Evolutionary conservation across 2,888 invertebrate species (phyloP), one percentile per base, ranked within the genome.

Genomic region (Philaethria dido): DNA sequence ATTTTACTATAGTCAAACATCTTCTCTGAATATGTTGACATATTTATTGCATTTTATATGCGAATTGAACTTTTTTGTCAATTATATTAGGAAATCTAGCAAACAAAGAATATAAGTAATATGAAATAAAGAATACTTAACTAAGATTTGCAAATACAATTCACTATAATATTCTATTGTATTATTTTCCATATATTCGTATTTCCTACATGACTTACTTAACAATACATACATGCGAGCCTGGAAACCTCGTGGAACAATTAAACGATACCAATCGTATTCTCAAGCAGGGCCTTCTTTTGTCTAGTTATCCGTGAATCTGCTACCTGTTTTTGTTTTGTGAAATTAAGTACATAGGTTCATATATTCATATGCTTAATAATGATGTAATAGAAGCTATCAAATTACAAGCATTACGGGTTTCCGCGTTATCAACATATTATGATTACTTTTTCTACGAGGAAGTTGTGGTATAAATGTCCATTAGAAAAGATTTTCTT

Each of bases 201-300:
- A 45, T 29, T 59, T 42, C 20, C 39, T 6, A 18, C 29, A 33
- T 18, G n/a, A n/a, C 18, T 45, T 22, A 57, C 22, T 52, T 66
- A 62, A 70, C 60, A 66, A 69, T 63, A 55, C 33, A 29, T 29
- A n/a, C 8, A 16, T 52, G 52, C 66, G 63, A 59, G 54, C 16
- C 59, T 66, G 70, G 25, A 63, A 68, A 66, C 64, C 64, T 61
- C 66, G 63, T 62, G 73, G 65, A 72, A 75, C 70, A 73, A 75
- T 74, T 73, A 74, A 66, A 66, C 63, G 75, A 75, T 76, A 73
- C 64, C 42, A 70, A 76, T 76, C 76, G 62, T 50, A 64, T 73
- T 75, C 73, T 68, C 75, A 76, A 62, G 68, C 33, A 63, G 55
- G 69, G 63, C 69, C 70, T 73, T 74, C 68, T 60, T 65, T 71